phyloP scores from a whole-genome alignment of 2,888 invertebrate genomes.

The Calliopum simillimum region DNA sequence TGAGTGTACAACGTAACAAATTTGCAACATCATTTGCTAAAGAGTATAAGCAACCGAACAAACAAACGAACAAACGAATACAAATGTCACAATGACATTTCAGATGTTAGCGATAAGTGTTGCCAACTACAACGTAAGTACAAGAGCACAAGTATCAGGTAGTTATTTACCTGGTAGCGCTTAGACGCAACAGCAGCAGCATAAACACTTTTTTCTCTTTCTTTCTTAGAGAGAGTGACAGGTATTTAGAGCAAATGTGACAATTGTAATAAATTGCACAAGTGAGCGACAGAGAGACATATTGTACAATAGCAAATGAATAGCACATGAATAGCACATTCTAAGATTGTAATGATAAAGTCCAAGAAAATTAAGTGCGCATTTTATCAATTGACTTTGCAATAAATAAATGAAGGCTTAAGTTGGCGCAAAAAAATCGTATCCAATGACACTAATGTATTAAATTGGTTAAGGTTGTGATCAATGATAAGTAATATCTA shows the following conservation, averaged over 20 bases:
- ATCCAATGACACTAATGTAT: too few species aligned
- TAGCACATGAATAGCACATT: background rate
- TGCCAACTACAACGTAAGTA: background rate
- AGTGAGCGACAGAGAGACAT: background rate
- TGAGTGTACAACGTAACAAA: background rate
- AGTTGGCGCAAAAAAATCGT: too few species aligned
- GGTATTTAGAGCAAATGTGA: slow-evolving; percentile 31
- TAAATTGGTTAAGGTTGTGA: too few species aligned
- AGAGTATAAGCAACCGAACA: background rate
- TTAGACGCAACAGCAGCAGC: too few species aligned
- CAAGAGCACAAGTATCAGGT: too few species aligned
- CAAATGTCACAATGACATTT: slow-evolving; percentile 35
- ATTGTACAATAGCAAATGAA: background rate
- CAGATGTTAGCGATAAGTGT: slow-evolving; percentile 26
- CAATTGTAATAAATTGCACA: slow-evolving; percentile 30
- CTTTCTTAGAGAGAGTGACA: slow-evolving; percentile 12
- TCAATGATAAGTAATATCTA: too few species aligned
- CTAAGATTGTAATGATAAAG: background rate
- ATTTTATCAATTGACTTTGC: slow-evolving; percentile 10
- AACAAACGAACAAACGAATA: background rate
- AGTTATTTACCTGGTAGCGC: slow-evolving; percentile 1
- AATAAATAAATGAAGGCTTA: too few species aligned
- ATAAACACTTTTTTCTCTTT: too few species aligned
- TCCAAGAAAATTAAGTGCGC: slow-evolving; percentile 5
- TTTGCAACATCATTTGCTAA: slow-evolving; percentile 23